These are phyloP conservation scores for Cryptophagus acutangulus DNA, from an alignment of 2,888 invertebrate genomes.

Conservation along the genomic window DNA sequence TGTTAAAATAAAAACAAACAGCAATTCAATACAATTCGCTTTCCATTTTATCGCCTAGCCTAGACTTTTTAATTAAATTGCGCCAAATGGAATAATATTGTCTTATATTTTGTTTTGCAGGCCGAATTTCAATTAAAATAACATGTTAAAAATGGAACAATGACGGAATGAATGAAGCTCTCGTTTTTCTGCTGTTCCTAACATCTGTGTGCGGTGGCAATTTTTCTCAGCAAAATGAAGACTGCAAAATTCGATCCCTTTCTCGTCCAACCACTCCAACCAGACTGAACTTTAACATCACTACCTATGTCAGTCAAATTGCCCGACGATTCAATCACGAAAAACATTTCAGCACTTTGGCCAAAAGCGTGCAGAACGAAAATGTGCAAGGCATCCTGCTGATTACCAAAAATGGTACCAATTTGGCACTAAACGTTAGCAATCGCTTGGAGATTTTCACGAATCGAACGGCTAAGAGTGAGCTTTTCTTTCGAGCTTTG, in stretches of 20 bases:
- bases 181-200: constrained; percentile 47
- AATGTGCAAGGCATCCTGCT: constrained; percentile 43
- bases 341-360: no score
- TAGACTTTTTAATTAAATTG: no score
- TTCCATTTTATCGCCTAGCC: no score
- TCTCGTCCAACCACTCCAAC: constrained; percentile 40
- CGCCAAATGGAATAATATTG: no score
- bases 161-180: constrained; percentile 45
- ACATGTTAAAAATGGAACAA: constrained; percentile 31
- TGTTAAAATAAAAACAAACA: no score
- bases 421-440: constrained; percentile 37
- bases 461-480: constrained; percentile 46
- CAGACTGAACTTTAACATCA: constrained; percentile 38
- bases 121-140: constrained; percentile 33
- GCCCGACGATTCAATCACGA: no score
- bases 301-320: no score
- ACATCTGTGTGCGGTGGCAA: constrained; percentile 50
- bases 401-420: constrained; percentile 39
- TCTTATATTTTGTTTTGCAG: constrained; percentile 19
- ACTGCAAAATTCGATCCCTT: constrained; percentile 38
- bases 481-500: constrained; percentile 54
- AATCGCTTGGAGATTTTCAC: constrained; percentile 37
- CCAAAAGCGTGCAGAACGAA: no score
- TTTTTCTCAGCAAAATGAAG: constrained; percentile 35
- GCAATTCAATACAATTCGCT: no score